Conservation (phyloP, 2,888 invertebrate genomes). For the Clostera curtula region DNA sequence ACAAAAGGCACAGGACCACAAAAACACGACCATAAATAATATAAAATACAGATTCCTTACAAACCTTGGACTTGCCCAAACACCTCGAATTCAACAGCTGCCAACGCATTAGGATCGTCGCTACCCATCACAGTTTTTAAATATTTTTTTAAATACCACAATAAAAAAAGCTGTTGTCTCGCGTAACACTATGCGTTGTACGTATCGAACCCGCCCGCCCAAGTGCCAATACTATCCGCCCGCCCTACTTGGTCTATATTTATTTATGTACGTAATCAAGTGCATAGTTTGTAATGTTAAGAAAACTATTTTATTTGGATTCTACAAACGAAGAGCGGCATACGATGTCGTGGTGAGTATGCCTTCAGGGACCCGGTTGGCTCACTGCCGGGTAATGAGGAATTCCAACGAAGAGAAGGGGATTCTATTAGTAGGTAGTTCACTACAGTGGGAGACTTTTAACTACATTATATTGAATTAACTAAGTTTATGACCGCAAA, state of each 20-base stretch:
- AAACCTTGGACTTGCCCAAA: constrained; percentile 93
- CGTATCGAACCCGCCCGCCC: constrained; percentile 36
- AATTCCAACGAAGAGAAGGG: no score
- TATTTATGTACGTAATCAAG: constrained; percentile 21
- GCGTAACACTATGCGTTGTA: constrained; percentile 13
- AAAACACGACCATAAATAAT: background rate
- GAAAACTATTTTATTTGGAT: background rate
- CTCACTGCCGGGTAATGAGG: no score
- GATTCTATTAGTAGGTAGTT: no score
- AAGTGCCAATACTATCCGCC: constrained; percentile 38
- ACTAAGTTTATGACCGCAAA: no score
- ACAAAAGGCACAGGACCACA: no score
- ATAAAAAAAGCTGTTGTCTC: constrained; percentile 3
- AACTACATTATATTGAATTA: no score
- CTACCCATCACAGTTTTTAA: constrained; percentile 61
- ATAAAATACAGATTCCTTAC: background rate
- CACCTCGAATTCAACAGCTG: constrained; percentile 92
- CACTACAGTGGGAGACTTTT: no score
- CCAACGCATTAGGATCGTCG: constrained; percentile 76
- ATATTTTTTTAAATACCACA: background rate
- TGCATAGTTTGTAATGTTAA: constrained; percentile 11
- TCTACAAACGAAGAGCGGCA: background rate
- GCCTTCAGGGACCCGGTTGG: no score
- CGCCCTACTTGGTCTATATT: constrained; percentile 28
- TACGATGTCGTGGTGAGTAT: no score